Percentiles rank a stretch among this genome's conserved stretches.
phyloP scores from a whole-genome alignment of 1,140 invertebrate genomes.

The Calephelis nemesis region DNA sequence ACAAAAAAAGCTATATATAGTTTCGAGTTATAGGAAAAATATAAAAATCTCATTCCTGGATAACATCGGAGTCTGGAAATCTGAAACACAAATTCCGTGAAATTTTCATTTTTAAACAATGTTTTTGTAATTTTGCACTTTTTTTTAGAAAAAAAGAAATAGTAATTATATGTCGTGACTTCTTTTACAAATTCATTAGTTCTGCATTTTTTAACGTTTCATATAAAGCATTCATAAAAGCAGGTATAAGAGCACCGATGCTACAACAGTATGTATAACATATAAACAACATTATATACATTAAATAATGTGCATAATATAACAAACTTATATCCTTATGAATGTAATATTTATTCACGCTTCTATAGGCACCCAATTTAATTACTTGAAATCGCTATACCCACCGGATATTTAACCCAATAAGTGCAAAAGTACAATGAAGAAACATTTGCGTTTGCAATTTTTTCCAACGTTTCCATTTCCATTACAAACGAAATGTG shows the following conservation, averaged over 20 bases:
- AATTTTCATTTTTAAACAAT: background rate
- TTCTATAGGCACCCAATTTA: background rate
- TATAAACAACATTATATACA: too few species aligned
- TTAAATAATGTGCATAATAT: too few species aligned
- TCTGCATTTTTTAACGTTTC: background rate
- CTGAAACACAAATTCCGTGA: constrained; percentile 12
- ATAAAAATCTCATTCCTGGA: background rate
- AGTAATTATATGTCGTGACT: background rate
- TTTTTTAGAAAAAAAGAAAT: background rate
- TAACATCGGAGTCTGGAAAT: background rate
- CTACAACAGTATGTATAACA: too few species aligned
- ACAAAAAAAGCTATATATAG: background rate
- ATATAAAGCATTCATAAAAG: too few species aligned
- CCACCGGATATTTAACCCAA: background rate
- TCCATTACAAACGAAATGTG: constrained; percentile 1
- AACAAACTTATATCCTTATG: too few species aligned
- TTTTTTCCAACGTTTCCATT: background rate
- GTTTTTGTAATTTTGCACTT: constrained; percentile 4
- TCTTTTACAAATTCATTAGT: background rate
- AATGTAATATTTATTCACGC: too few species aligned
- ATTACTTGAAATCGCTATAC: background rate
- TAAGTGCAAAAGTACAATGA: constrained; percentile 8
- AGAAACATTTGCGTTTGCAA: constrained; percentile 2
- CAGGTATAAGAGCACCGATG: too few species aligned
- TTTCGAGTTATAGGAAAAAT: background rate